Conservation (phyloP, 2,888 invertebrate genomes). For the Euplexia lucipara region DNA sequence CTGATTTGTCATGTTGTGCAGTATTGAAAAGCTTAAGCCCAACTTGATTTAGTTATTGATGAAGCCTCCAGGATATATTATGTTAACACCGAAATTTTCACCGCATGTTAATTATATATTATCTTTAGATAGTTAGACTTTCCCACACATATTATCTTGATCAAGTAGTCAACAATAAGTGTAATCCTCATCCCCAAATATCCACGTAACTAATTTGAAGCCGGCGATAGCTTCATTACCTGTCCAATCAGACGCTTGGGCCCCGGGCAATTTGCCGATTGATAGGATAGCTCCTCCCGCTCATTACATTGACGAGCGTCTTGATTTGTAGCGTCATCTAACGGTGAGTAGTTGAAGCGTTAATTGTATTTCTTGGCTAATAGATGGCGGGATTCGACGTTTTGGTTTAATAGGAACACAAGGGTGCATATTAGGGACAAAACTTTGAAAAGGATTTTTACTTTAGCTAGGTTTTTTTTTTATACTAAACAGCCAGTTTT, state of each 20-base stretch:
- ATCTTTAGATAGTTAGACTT: neutral
- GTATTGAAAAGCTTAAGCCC: too few species aligned
- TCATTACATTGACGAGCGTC: slow-evolving; percentile 53
- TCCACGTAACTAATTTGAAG: slow-evolving; percentile 53
- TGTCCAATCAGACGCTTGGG: slow-evolving; percentile 66
- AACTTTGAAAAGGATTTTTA: too few species aligned
- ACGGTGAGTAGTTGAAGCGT: slow-evolving; percentile 14
- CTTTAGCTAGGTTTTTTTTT: too few species aligned
- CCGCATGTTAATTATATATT: too few species aligned
- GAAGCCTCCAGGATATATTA: too few species aligned
- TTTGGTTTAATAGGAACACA: neutral
- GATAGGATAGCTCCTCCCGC: slow-evolving; percentile 56
- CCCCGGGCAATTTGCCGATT: slow-evolving; percentile 62
- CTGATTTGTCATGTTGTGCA: too few species aligned
- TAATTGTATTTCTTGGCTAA: slow-evolving; percentile 28
- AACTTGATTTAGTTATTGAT: too few species aligned
- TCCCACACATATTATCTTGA: slow-evolving; percentile 21
- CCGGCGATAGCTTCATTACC: slow-evolving; percentile 65
- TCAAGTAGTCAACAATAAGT: slow-evolving; percentile 26
- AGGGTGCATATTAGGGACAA: too few species aligned
- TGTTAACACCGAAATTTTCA: too few species aligned
- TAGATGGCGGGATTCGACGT: slow-evolving; percentile 36
- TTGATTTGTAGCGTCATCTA: slow-evolving; percentile 58
- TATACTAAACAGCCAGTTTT: too few species aligned
- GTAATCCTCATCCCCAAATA: slow-evolving; percentile 45